Base-by-base conservation (phyloP, 2,797 vertebrate genomes). In the Acipenser ruthenus region DNA sequence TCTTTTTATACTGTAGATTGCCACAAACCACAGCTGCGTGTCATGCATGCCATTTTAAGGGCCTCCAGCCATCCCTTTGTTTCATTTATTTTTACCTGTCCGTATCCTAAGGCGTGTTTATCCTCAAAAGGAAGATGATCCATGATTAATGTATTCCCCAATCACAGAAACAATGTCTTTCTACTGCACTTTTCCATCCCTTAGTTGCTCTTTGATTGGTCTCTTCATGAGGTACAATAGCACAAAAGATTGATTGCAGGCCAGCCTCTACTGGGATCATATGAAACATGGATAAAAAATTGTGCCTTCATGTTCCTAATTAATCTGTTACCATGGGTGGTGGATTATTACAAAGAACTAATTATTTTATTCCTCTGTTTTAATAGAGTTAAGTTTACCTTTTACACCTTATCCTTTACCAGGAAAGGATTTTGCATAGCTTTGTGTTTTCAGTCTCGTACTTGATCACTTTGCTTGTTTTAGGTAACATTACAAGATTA, bases 111-210 rank as follows among this genome's bases (percentile, higher is more conserved):
- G 58, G 49, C 48, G 71, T 77, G n/a, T 68, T 67, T 75, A 64
- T 69, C 66, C 69, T 82, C 77, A 70, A 55, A 65, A 74, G 71
- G 66, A 51, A 72, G 74, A 77, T 79, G 79, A 75, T 77, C 75
- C 68, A 78, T 86, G 84, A 88, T 85, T 84, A 83, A 83, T 74
- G 63, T 82, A 81, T 72, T 88, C 77, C 85, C 82, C 78, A 68
- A 78, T 84, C 72, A 68, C 83, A 79, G 72, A 64, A 68, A 74
- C 74, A 76, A 83, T 83, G 78, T 78, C 82, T 78, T 80, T 73
- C 78, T 77, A 71, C 76, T 79, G 69, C 63, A 67, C 56, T 72
- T 72, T 68, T 76, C 60, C 72, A 52, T 67, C 77, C 70, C 71
- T 69, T 69, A 66, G 81, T 81, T 65, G 66, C 73, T 75, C 76